Conservation (phyloP, 2,797 vertebrate genomes). For the Poecilia picta region DNA sequence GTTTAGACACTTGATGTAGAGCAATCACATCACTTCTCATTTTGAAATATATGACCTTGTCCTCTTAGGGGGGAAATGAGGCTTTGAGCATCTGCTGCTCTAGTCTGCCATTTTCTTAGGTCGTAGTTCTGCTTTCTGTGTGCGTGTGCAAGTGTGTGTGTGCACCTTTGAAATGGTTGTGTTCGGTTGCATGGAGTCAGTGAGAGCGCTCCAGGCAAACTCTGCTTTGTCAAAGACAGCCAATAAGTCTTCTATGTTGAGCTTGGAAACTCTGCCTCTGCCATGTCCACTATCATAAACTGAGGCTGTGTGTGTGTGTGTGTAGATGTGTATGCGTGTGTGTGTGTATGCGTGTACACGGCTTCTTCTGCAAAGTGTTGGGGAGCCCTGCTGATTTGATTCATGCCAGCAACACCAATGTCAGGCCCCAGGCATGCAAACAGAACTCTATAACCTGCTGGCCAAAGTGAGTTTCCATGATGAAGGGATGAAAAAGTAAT, state of each 20-base stretch:
- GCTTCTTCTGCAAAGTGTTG: background rate
- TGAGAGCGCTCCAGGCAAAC: slow-evolving; percentile 52
- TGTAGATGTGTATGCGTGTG: background rate
- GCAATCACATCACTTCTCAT: slow-evolving; percentile 32
- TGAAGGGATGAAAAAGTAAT: slow-evolving; percentile 35
- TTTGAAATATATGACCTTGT: slow-evolving; percentile 47
- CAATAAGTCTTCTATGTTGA: slow-evolving; percentile 64
- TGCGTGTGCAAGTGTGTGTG: background rate
- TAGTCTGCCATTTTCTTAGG: background rate
- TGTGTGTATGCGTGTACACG: background rate
- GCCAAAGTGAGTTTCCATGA: slow-evolving; percentile 41
- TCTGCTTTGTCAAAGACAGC: slow-evolving; percentile 53
- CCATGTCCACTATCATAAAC: slow-evolving; percentile 28
- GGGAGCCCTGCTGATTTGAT: slow-evolving; percentile 41
- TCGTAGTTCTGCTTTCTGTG: slow-evolving; percentile 3
- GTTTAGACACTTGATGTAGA: background rate
- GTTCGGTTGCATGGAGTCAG: slow-evolving; percentile 34
- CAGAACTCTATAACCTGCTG: slow-evolving; percentile 25
- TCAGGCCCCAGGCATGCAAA: slow-evolving; percentile 43
- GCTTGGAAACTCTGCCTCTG: slow-evolving; percentile 42
- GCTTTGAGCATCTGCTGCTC: slow-evolving; percentile 45
- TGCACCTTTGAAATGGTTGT: slow-evolving; percentile 27
- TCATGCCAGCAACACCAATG: slow-evolving; percentile 32
- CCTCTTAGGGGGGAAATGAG: slow-evolving; percentile 55
- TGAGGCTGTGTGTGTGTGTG: background rate